Conservation (phyloP, 2,797 vertebrate genomes). For the Delichon dasypus region DNA sequence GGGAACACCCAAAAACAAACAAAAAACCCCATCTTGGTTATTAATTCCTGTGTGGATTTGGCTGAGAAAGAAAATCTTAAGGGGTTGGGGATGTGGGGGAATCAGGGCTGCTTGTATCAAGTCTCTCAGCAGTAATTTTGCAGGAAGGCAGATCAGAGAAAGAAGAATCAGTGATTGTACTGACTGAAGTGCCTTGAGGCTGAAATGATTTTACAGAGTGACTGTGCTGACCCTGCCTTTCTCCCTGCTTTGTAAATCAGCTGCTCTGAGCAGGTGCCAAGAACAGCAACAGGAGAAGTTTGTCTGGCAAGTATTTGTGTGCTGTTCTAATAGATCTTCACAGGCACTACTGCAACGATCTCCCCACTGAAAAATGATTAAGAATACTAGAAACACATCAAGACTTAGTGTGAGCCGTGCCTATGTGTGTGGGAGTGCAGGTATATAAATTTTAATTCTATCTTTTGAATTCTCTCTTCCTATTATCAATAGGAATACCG, state of each 20-base stretch:
- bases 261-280: background rate
- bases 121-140: background rate
- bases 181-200: background rate
- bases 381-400: background rate
- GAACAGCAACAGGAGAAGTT: background rate
- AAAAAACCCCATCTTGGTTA: background rate
- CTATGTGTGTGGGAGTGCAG: background rate
- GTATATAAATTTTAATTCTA: background rate
- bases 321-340: background rate
- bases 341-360: background rate
- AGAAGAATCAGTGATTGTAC: background rate
- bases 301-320: background rate
- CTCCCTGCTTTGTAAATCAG: background rate
- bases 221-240: background rate
- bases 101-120: background rate
- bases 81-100: fast-evolving
- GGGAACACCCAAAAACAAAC: too few species aligned
- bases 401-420: background rate
- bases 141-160: background rate
- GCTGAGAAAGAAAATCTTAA: background rate
- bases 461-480: background rate
- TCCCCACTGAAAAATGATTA: background rate
- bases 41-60: background rate
- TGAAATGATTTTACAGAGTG: background rate
- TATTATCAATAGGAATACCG: background rate